A percentile compares a stretch with the other conserved stretches of the same genome.
Evolutionary conservation across 1,140 invertebrate genomes (phyloP).

Genomic region (Scaptomyza montana): DNA sequence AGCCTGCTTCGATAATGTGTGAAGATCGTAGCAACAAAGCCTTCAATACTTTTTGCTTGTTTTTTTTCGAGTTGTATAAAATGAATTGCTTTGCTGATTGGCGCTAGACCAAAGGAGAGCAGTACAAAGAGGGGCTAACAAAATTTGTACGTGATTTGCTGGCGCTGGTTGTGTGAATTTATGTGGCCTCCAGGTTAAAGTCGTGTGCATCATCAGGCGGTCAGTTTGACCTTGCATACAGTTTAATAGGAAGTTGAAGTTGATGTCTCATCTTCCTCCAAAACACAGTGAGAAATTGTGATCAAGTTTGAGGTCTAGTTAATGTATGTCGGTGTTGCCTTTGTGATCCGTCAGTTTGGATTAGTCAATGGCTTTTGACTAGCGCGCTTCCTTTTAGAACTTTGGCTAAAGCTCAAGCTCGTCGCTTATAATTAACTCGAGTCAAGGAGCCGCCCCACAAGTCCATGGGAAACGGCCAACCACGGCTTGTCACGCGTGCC

Average conservation of each 20-base stretch:
- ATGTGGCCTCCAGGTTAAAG: slow-evolving; percentile 43
- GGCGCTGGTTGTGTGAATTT: slow-evolving; percentile 32
- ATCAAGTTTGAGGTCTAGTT: no score
- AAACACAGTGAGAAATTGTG: no score
- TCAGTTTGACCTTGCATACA: slow-evolving; percentile 50
- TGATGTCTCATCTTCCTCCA: neutral
- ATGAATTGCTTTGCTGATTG: slow-evolving; percentile 76
- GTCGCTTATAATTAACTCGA: slow-evolving; percentile 80
- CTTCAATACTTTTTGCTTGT: neutral
- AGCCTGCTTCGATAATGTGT: slow-evolving; percentile 53
- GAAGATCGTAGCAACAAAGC: slow-evolving; percentile 48
- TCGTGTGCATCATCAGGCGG: slow-evolving; percentile 37
- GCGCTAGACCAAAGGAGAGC: slow-evolving; percentile 10
- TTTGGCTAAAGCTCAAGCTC: slow-evolving; percentile 59
- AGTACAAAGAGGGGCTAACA: neutral
- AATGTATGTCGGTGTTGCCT: slow-evolving; percentile 5
- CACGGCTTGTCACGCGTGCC: slow-evolving; percentile 70
- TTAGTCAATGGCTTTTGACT: slow-evolving; percentile 61
- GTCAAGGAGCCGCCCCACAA: slow-evolving; percentile 27
- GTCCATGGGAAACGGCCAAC: slow-evolving; percentile 59
- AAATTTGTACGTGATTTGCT: slow-evolving; percentile 48
- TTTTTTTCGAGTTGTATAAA: slow-evolving; percentile 34
- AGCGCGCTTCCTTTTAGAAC: slow-evolving; percentile 53
- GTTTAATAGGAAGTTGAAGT: slow-evolving; percentile 32
- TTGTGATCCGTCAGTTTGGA: slow-evolving; percentile 76